Evolutionary conservation across 2,888 invertebrate species (phyloP), one percentile per base, ranked within the genome.

Genomic region (Hypercompe scribonia): DNA sequence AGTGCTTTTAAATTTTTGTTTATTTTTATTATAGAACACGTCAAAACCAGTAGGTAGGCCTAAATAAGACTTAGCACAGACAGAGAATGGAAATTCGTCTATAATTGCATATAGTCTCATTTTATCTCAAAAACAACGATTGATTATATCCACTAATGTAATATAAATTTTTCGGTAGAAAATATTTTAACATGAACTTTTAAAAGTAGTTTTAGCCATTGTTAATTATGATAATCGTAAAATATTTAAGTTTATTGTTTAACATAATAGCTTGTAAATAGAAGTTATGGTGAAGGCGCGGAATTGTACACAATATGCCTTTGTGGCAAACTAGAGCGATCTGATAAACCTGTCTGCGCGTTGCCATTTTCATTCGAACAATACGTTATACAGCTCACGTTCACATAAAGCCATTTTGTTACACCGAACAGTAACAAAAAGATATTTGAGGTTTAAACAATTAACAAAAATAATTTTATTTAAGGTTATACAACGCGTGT

Each of bases 261-360:
- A n/a, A 39, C 46, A 66, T 75, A 42, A 63, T 71, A 24, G 15
- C 34, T 65, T 68, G 63, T 74, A 73, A 77, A 82, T 75, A 84
- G 78, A 80, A 72, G 74, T 73, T 42, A 66, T 63, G 69, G 50
- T 71, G 72, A 73, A 58, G 34, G 72, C 42, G 75, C 73, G 76
- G 71, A 71, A 79, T 79, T 79, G 81, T 50, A 50, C 72, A 80
- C 78, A 81, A 78, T 79, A 50, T 77, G 78, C 77, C 80, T 83
- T 78, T 81, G 81, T 75, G 63, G 83, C 72, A 75, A 86, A 85
- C 78, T 84, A 65, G 87, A 84, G 80, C 85, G 75, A 88, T 87
- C 87, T 77, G 88, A 87, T 87, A 88, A 86, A 68, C 72, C 77
- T 70, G 77, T 78, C 79, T 65, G 67, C 70, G 76, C 66, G 73